Percentiles rank a stretch among this genome's conserved stretches.
These are phyloP conservation scores for Dugesia japonica DNA, from an alignment of 2,888 invertebrate species.

Conservation along the genomic window DNA sequence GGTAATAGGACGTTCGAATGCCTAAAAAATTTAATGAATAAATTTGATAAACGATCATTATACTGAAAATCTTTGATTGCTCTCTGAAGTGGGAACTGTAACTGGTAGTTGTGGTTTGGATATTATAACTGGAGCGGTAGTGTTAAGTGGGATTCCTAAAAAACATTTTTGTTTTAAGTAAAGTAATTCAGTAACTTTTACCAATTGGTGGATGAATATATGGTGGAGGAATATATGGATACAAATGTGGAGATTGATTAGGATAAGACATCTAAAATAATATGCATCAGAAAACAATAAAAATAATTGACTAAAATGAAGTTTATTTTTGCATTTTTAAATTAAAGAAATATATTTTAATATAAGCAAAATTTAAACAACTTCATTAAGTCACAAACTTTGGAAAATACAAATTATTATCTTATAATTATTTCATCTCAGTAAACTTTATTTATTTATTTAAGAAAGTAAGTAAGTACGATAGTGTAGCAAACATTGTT, in stretches of 20 bases:
- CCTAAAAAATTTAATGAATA: background rate
- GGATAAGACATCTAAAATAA: background rate
- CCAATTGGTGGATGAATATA: background rate
- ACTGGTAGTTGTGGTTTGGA: background rate
- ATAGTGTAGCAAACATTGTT: too few relatives aligned
- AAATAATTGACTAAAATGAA: too few relatives aligned
- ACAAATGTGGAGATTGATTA: background rate
- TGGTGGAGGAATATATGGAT: conserved; percentile 3
- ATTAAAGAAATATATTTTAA: too few relatives aligned
- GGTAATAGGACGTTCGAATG: conserved; percentile 63
- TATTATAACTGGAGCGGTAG: background rate
- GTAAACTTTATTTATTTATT: too few relatives aligned
- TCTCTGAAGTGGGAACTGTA: background rate
- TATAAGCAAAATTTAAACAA: too few relatives aligned
- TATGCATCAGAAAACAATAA: too few relatives aligned
- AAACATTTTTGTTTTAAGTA: background rate
- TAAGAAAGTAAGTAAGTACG: too few relatives aligned
- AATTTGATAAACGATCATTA: too few relatives aligned
- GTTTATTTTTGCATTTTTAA: too few relatives aligned
- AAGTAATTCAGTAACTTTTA: background rate
- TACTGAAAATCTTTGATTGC: background rate
- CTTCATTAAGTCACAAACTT: too few relatives aligned
- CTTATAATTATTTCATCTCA: too few relatives aligned
- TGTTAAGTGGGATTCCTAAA: background rate
- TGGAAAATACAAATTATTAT: too few relatives aligned